Evolutionary conservation across 2,888 invertebrate genomes (phyloP), one percentile per base, ranked within the genome.

Genomic region (Dryomyza anilis): DNA sequence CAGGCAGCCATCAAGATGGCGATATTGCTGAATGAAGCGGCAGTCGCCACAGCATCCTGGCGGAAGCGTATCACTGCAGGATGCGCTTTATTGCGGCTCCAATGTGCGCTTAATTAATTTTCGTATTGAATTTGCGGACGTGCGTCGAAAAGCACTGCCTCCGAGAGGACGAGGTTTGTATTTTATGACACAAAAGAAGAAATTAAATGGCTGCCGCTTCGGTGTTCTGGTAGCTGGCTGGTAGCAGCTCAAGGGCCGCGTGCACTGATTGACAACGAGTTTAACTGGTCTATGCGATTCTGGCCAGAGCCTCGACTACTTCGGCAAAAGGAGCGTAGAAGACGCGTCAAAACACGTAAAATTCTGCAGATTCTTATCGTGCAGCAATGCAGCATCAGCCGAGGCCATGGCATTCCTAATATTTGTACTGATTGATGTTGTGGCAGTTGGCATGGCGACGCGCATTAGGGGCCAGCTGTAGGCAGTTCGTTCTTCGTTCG

Each of bases 341-440:
- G 36, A 39, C 29, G 58, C 58, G 29, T 46, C 58, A 46, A 30
- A 58, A 43, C 25, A 58, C 33, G 55, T 43, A 43, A 46, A 58
- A 46, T 46, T 30, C 61, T 50, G 39, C 27, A 39, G 27, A 52
- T 61, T 52, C 27, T 52, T 39, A 25, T 27, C 52, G 39, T 36
- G 25, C 36, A 36, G 12, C 50, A 46, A 46, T 8, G 58, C 45
- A 29, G 25, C 27, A 55, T 19, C 36, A 45, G 58, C 10, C 12
- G 52, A 36, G 25, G 21, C 5, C 25, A 50, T 16, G 19, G 61
- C 23, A 61, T 53, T 53, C 39, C 52, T 39, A 43, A 30, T 53
- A 53, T 50, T 61, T 52, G 29, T 12, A 39, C 52, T 53, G 61
- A 61, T 61, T 25, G n/a, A 2, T 14, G 27, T 7, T n/a, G 52